phyloP scores from a whole-genome alignment of 2,888 invertebrate genomes.

The Eilema sororculum region DNA sequence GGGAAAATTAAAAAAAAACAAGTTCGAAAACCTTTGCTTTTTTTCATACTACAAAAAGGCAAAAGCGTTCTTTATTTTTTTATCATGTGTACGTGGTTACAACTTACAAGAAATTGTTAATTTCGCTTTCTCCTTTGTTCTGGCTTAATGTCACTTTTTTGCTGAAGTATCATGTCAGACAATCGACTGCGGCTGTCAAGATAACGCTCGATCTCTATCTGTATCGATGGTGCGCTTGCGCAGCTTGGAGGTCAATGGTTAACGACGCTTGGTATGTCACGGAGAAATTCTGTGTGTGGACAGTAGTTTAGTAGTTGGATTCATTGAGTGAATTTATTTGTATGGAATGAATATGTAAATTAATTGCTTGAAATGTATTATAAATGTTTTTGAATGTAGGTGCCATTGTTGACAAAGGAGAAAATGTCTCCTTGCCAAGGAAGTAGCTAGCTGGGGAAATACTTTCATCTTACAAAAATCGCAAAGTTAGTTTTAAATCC shows the following conservation, averaged over 20 bases:
- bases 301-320: background rate
- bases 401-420: no score
- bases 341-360: background rate
- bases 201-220: slow-evolving; percentile 73
- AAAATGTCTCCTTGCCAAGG: background rate
- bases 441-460: background rate
- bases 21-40: background rate
- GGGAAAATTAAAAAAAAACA: no score
- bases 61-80: background rate
- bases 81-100: slow-evolving; percentile 5
- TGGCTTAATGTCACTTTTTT: slow-evolving; percentile 69
- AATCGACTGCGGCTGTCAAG: slow-evolving; percentile 65
- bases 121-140: slow-evolving; percentile 79
- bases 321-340: background rate
- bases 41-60: background rate
- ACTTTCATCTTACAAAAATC: background rate
- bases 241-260: slow-evolving; percentile 52
- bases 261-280: slow-evolving; percentile 53
- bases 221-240: slow-evolving; percentile 58
- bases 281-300: slow-evolving; percentile 6
- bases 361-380: background rate
- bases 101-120: slow-evolving; percentile 21
- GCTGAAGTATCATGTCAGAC: slow-evolving; percentile 70
- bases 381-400: background rate
- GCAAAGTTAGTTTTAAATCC: no score